Evolutionary conservation across 2,888 invertebrate genomes (phyloP), one percentile per base, ranked within the genome.

Genomic region (Sycophila texana): DNA sequence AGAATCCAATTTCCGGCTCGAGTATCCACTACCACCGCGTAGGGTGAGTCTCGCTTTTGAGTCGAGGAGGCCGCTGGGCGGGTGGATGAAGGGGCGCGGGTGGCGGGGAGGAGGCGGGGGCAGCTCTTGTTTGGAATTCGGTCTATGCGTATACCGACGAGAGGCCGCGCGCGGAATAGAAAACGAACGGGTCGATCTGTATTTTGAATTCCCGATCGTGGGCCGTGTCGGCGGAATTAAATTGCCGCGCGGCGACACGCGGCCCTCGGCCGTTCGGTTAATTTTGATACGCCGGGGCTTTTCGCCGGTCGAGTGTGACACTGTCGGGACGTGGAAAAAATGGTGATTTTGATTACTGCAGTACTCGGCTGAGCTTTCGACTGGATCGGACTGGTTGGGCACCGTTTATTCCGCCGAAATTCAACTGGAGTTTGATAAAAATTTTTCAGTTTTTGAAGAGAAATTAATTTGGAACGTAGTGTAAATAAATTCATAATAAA

Each of bases 1-100:
- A 72, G 72, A 77, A 77, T 77, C 77, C 77, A 77, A 77, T 77
- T 77, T 77, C 77, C 72, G 77, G 61, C 47, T 68, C 14, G 73
- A 60, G 63, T 39, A 39, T n/a, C 7, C 30, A 39, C 53, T 13
- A 30, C 39, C 18, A 30, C 53, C 51, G 26, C 67, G n/a, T 22
- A 18, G 39, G 26, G 55, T 18, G 39, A 70, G 74, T 60, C 55
- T 68, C 68, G 61, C 66, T 66, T 74, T 66, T 74, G 67, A 58
- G 74, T 74, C 16, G 53, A 39, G 39, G 39, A 39, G 39, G 39
- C 39, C 39, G 39, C 5, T 39, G 39, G 39, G 39, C 7, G 39
- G 39, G 2, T 26, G 26, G 26, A 26, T 26, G 26, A 26, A 26
- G 26, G 26, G 26, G 26, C 26, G 39, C 7, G 39, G 39, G 39